Evolutionary conservation across 2,888 invertebrate genomes (phyloP), one percentile per base, ranked within the genome.

Genomic region (Alsophila aescularia): DNA sequence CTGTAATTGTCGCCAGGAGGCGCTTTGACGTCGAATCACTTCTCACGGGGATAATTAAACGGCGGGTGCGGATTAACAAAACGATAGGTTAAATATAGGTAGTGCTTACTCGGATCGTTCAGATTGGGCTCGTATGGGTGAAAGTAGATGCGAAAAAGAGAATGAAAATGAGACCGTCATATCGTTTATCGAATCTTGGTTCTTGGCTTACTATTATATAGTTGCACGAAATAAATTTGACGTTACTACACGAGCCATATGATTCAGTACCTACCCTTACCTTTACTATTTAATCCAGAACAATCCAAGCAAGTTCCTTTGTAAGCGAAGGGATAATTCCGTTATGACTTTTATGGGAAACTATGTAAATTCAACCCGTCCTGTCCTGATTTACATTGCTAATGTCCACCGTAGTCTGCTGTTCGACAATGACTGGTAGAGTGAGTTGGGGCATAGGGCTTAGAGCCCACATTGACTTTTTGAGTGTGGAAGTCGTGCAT

Each of bases 31-130:
- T 69, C 36, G 74, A 79, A 77, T 81, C 79, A 77, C 75, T 77
- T 74, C 73, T 72, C 72, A 65, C 72, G 67, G 18, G 67, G 66
- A 76, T 80, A 79, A 81, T 81, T 81, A 81, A 76, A 72, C 75
- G 72, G 63, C 53, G 67, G 60, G 6, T 32, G 13, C 62, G 55
- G 56, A 51, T 31, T 34, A 44, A 57, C 52, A 51, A 53, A 58
- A 58, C 55, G 55, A 47, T 53, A 37, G 31, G 21, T 37, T 48
- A 48, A 39, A 41, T 48, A 54, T 48, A 48, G 31, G 24, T 21
- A 35, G 35, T 40, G 12, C 32, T 27, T 5, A 43, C 31, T 12
- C 34, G n/a, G 24, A 14, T 24, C 12, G 40, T 24, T 24, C 12
- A 16, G 41, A 35, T 50, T 50, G 42, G 42, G 32, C 8, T 31